These are phyloP conservation scores for Trichogramma evanescens DNA, from an alignment of 2,888 invertebrate genomes.

Conservation along the genomic window DNA sequence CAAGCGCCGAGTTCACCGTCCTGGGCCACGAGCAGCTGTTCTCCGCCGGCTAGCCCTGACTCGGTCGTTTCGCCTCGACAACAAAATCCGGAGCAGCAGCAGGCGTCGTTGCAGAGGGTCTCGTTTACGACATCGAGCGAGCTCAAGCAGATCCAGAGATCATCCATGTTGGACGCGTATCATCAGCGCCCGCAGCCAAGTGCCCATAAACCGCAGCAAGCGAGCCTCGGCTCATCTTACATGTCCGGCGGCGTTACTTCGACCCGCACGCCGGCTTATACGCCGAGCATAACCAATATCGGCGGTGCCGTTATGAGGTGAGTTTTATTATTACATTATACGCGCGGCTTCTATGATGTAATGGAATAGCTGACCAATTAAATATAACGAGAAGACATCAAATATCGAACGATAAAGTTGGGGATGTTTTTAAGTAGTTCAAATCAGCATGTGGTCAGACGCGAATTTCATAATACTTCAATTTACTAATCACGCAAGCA, in stretches of 20 bases:
- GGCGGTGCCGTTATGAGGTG: constrained; percentile 58
- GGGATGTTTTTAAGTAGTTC: too few relatives aligned
- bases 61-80: constrained; percentile 40
- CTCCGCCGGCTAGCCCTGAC: constrained; percentile 55
- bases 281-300: constrained; percentile 59
- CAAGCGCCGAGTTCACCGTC: constrained; percentile 54
- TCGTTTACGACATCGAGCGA: constrained; percentile 59
- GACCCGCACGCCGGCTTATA: constrained; percentile 30
- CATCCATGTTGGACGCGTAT: constrained; percentile 33
- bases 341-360: too few relatives aligned
- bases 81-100: constrained; percentile 29
- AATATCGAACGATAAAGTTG: too few relatives aligned
- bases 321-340: not conserved
- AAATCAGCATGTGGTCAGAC: too few relatives aligned
- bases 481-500: not conserved
- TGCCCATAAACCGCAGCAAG: too few relatives aligned
- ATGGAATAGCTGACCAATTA: too few relatives aligned
- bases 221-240: constrained; percentile 13
- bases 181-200: too few relatives aligned
- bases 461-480: not conserved
- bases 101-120: constrained; percentile 52
- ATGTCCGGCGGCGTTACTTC: too few relatives aligned
- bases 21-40: constrained; percentile 48
- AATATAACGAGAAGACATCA: too few relatives aligned
- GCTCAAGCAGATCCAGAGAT: constrained; percentile 46